Conservation (phyloP, 2,113 vertebrate species). For the Diphyllodes magnificus region DNA sequence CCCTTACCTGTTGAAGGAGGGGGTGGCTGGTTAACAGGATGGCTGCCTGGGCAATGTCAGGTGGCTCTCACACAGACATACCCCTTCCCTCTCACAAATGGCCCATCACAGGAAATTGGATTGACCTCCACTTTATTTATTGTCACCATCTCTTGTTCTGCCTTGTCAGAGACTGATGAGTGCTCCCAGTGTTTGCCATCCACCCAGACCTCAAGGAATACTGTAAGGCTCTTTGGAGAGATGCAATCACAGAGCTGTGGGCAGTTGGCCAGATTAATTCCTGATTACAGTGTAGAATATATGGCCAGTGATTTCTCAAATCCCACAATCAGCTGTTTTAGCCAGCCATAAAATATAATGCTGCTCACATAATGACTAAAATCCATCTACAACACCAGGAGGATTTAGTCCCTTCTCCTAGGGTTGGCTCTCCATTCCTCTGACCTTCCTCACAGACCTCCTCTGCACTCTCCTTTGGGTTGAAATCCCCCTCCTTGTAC, state of each 20-base stretch:
- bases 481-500: neutral
- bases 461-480: neutral
- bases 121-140: neutral
- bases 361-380: neutral
- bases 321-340: neutral
- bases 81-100: neutral
- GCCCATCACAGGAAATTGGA: neutral
- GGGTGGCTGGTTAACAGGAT: neutral
- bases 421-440: neutral
- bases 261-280: neutral
- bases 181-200: neutral
- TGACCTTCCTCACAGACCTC: neutral
- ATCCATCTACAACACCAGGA: neutral
- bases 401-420: neutral
- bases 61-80: neutral
- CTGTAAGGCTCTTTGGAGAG: neutral
- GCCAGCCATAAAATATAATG: conserved; percentile 3
- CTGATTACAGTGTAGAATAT: neutral
- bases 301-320: neutral
- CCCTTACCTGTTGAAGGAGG: neutral
- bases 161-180: neutral
- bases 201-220: neutral
- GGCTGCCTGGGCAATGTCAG: neutral
- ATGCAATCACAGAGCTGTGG: neutral
- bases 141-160: neutral